Percentiles rank a stretch among this genome's conserved stretches.
Evolutionary conservation across 2,888 invertebrate genomes (phyloP).

Genomic region (Xiphydria camelus): DNA sequence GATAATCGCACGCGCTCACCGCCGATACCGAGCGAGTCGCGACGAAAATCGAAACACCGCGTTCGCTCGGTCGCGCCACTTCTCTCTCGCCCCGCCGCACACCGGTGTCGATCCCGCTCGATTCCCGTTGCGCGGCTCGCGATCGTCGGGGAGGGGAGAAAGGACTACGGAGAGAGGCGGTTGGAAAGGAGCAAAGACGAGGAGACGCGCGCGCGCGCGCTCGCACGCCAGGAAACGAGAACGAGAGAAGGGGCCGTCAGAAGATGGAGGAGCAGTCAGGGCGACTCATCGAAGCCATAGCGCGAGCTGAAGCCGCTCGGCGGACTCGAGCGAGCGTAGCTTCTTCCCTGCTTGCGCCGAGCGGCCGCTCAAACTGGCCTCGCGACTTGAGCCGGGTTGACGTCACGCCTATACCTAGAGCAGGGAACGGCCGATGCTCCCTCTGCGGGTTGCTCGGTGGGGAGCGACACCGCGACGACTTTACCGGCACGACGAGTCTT

Average conservation of each 20-base stretch:
- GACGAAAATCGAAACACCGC: too few relatives aligned
- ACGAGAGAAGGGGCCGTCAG: not conserved
- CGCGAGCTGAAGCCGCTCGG: constrained; percentile 26
- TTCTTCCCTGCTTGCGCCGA: constrained; percentile 26
- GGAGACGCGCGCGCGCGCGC: too few relatives aligned
- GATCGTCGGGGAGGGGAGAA: not conserved
- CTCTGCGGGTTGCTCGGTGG: too few relatives aligned
- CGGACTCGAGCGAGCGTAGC: constrained; percentile 16
- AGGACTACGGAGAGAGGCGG: not conserved
- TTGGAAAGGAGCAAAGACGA: not conserved
- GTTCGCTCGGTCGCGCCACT: too few relatives aligned
- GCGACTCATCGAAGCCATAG: constrained; percentile 12
- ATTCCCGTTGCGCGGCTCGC: too few relatives aligned
- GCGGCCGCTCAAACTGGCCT: constrained; percentile 26
- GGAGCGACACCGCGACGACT: too few relatives aligned
- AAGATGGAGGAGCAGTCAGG: not conserved
- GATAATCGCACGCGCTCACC: too few relatives aligned
- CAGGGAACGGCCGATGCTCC: constrained; percentile 40
- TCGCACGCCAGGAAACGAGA: not conserved
- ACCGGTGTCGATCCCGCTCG: too few relatives aligned
- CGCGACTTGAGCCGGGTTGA: constrained; percentile 17
- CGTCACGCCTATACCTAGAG: constrained; percentile 27
- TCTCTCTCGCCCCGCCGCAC: too few relatives aligned
- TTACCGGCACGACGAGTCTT: too few relatives aligned
- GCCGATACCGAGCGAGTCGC: too few relatives aligned